These are phyloP conservation scores for Neria commutata DNA, from an alignment of 2,888 invertebrate genomes.

Conservation along the genomic window DNA sequence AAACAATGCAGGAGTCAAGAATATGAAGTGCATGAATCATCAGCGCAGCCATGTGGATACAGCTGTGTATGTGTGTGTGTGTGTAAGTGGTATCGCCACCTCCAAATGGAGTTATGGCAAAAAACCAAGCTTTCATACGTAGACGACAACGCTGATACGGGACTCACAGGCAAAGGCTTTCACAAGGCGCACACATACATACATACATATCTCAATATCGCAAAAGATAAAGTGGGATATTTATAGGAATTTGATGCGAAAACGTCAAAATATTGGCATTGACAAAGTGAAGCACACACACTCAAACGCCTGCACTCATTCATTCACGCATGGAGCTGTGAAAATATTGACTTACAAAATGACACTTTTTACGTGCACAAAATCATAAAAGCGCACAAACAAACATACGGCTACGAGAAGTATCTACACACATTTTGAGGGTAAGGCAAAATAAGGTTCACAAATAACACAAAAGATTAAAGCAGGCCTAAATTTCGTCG, in stretches of 20 bases:
- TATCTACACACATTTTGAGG: not conserved
- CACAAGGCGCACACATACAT: not conserved
- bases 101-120: constrained; percentile 7
- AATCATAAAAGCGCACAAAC: constrained; percentile 6
- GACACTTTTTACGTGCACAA: constrained; percentile 8
- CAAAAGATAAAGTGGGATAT: not conserved
- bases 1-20: too few species aligned
- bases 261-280: too few species aligned
- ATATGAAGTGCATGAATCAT: too few species aligned
- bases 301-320: too few species aligned
- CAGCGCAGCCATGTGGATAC: too few species aligned
- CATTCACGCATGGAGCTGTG: not conserved
- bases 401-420: not conserved
- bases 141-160: constrained; percentile 26
- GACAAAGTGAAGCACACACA: not conserved
- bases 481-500: not conserved
- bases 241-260: not conserved
- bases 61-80: not conserved
- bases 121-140: constrained; percentile 18
- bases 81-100: constrained; percentile 4
- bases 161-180: not conserved
- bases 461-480: not conserved
- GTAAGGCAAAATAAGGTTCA: too few species aligned
- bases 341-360: not conserved
- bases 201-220: not conserved